Base-by-base conservation (phyloP, 2,888 invertebrate genomes). In the Tortrix viridana region DNA sequence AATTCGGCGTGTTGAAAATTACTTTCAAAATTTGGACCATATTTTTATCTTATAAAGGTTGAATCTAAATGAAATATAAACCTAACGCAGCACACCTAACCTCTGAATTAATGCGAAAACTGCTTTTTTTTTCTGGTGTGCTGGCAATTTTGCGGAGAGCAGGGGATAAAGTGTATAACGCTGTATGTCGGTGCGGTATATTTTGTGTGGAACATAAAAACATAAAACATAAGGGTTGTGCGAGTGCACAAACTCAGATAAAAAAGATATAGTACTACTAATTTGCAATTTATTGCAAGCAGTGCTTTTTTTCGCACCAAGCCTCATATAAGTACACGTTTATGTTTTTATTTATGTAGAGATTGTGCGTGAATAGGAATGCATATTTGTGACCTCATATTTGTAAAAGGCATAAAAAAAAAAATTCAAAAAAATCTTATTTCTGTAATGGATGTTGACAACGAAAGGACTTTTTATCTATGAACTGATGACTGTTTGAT, bases 211-310 rank as follows among this genome's bases (percentile, higher is more conserved):
- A 50, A 59, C 44, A 64, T 65, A 65, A 62, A 60, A 50, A 59
- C 44, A 64, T 65, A 65, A 62, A 60, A 63, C 60, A 61, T 52
- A 55, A 60, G 50, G 49, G 57, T 48, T 53, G 41, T 57, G 22
- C 53, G 55, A 48, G 12, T 59, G 63, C 55, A 67, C 57, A 59
- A 60, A 47, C 64, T 44, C 43, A 54, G 55, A 58, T 66, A 65
- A 65, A 66, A 65, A 58, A 68, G 60, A 66, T 14, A 32, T 60
- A 65, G 63, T 63, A 43, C 56, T 60, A 57, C 63, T 67, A 64
- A 64, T 66, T 57, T 60, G 23, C 23, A 59, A 68, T 67, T 63
- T 68, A 63, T 59, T 61, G 23, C 50, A 50, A 37, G 55, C 23
- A 14, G 41, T 58, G 43, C 5, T 49, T 47, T 50, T 48, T 43